Conservation (phyloP, 2,797 vertebrate genomes). For the Premnoplex brunnescens region DNA sequence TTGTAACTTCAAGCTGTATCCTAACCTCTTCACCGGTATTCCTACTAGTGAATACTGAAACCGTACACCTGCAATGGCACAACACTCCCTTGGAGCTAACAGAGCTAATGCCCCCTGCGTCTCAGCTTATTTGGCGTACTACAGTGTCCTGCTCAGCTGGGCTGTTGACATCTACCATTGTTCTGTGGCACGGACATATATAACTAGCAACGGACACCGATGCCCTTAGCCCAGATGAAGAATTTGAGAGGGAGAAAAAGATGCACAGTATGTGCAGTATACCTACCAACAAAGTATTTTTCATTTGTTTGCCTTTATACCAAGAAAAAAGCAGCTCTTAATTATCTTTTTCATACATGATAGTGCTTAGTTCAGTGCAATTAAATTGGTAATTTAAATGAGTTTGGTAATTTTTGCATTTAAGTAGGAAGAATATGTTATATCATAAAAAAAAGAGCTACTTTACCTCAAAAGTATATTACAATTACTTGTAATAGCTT, state of each 20-base stretch:
- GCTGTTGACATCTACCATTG: neutral
- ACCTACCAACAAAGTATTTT: neutral
- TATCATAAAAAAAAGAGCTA: constrained; percentile 15
- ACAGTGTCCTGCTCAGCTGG: neutral
- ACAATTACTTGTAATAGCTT: constrained; percentile 36
- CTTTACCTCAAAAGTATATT: constrained; percentile 49
- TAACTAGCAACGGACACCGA: neutral
- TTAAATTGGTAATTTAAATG: constrained; percentile 35
- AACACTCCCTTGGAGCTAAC: neutral
- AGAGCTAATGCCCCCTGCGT: neutral
- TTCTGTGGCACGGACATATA: neutral
- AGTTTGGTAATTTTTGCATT: constrained; percentile 29
- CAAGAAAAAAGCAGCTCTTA: neutral
- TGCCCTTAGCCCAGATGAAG: neutral
- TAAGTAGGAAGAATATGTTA: constrained; percentile 30
- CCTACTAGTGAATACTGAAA: neutral
- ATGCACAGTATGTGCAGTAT: neutral
- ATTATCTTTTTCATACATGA: neutral
- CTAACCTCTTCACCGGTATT: neutral
- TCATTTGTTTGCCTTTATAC: neutral
- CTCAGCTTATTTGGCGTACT: neutral
- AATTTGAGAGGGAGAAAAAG: neutral
- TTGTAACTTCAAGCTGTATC: neutral
- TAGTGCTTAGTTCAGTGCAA: constrained; percentile 15
- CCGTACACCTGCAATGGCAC: neutral